These are phyloP conservation scores for Plectropomus leopardus DNA, from an alignment of 2,113 vertebrate species.

Conservation along the genomic window DNA sequence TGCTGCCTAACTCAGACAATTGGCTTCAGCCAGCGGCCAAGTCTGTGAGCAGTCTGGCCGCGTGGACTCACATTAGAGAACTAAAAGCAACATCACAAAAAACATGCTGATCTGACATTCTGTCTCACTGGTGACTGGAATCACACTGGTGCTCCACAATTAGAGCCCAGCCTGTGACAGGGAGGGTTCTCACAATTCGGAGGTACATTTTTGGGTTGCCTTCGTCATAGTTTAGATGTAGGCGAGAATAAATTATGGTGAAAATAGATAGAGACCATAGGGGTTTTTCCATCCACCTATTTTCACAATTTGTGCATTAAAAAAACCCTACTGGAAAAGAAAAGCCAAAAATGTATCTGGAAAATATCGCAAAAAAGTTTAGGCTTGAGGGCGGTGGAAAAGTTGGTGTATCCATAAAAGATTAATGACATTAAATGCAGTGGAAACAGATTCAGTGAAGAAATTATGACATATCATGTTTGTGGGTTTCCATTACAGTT, in stretches of 20 bases:
- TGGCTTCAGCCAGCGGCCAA: conserved; percentile 71
- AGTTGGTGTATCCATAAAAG: no score
- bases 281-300: no score
- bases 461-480: no score
- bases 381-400: no score
- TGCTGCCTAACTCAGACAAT: conserved; percentile 86
- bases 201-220: background rate
- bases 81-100: conserved; percentile 67
- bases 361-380: no score
- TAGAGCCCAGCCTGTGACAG: conserved; percentile 39
- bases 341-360: no score
- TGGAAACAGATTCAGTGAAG: no score
- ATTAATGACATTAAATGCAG: no score
- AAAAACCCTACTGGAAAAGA: no score
- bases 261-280: background rate
- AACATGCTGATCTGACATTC: conserved; percentile 72
- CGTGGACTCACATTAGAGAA: conserved; percentile 72
- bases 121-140: conserved; percentile 56
- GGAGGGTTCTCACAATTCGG: conserved; percentile 21
- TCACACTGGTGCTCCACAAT: conserved; percentile 33
- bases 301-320: no score
- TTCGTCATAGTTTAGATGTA: background rate
- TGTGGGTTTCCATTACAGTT: no score
- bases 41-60: conserved; percentile 71
- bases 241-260: background rate